Base-by-base conservation (phyloP, 2,113 vertebrate genomes). In the Sebastes schlegelii region DNA sequence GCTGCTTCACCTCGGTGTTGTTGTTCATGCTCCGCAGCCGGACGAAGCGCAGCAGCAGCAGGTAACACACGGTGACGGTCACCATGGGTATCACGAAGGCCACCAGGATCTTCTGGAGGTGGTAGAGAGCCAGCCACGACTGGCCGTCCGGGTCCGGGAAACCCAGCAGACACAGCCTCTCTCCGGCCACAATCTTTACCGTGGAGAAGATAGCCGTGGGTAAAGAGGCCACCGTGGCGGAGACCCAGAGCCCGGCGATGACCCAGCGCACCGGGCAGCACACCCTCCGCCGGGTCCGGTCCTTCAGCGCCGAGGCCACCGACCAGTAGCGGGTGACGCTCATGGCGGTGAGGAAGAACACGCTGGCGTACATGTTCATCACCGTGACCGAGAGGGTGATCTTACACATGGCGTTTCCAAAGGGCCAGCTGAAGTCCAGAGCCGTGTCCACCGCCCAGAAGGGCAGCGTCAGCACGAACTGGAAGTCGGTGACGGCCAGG, bases 281-380 rank as follows among this genome's bases (percentile, higher is more conserved):
- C 46, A 84, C 54, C 0, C 84, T 64, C 57, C 86, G 69, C 77
- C 93, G 89, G 9, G 92, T 91, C 66, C 95, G 95, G 74, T 95
- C 95, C 87, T 96, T 96, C 17, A 98, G 91, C 21, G 97, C 97
- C 0, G 96, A 98, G 40, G 97, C 97, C 82, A 99, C 97, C 0
- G 97, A 95, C 80, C 94, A 96, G 77, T 99, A 99, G 4, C 97
- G 95, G 23, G 97, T 97, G 43, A 97, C 95, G 42, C 98, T 97
- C 97, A 98, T 98, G 66, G 97, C 96, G 0, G 97, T 99, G 79
- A 99, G 96, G 83, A 99, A 98, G 90, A 99, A 99, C 7, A 97
- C 98, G 61, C 97, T 98, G 83, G 97, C 97, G 11, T 99, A 98
- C 96, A 97, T 97, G 92, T 97, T 99, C 96, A 98, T 96, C 61